Conservation (phyloP, 2,888 invertebrate genomes). For the Osmoderma eremita region DNA sequence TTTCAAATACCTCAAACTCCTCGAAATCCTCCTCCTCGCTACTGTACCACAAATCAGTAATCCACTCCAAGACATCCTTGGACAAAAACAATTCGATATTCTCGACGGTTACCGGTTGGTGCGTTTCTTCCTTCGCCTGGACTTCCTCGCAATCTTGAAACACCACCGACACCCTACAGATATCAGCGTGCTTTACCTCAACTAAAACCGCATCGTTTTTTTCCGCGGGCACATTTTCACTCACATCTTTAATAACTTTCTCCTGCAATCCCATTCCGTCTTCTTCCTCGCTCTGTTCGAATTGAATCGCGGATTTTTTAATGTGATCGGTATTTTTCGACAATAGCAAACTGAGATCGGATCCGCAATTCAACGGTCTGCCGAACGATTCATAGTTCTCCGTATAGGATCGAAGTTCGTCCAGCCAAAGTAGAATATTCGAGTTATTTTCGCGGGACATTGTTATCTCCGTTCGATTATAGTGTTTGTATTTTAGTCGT, state of each 20-base stretch:
- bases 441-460: neutral
- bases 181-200: conserved; percentile 52
- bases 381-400: conserved; percentile 58
- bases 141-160: conserved; percentile 52
- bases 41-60: conserved; percentile 63
- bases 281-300: conserved; percentile 26
- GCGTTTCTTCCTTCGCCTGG: conserved; percentile 45
- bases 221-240: neutral
- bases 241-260: conserved; percentile 43
- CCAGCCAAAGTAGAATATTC: conserved; percentile 54
- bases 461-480: neutral
- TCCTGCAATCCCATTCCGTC: conserved; percentile 47
- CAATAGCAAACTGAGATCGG: conserved; percentile 31
- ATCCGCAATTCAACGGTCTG: conserved; percentile 32
- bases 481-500: neutral
- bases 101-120: conserved; percentile 57
- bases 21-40: conserved; percentile 64
- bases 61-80: conserved; percentile 68
- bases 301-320: conserved; percentile 31
- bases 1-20: conserved; percentile 58
- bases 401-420: conserved; percentile 54
- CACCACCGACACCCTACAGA: conserved; percentile 53
- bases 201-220: neutral
- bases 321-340: conserved; percentile 1
- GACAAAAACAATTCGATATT: conserved; percentile 66